A percentile compares a stretch with the other conserved stretches of the same genome.
These are phyloP conservation scores for Caenorhabditis sp. DNA, from an alignment of 2,888 invertebrate species.

Conservation along the genomic window DNA sequence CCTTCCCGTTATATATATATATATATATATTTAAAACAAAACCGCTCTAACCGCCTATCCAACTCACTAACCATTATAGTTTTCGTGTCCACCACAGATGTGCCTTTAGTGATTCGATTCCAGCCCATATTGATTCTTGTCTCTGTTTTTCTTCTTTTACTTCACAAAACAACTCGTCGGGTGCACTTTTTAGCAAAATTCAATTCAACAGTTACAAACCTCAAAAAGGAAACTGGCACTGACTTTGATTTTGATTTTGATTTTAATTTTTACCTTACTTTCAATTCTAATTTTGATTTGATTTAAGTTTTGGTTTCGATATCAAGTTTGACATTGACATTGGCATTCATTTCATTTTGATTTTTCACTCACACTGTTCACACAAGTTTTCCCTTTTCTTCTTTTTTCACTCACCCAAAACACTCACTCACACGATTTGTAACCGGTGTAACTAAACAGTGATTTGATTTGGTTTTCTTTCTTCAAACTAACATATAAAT, in stretches of 20 bases:
- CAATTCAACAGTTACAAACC: not conserved
- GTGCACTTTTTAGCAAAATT: conserved; percentile 7
- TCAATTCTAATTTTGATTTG: conserved; percentile 2
- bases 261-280: not conserved
- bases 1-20: no score
- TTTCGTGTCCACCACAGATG: conserved; percentile 63
- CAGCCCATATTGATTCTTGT: conserved; percentile 41
- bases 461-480: conserved; percentile 17
- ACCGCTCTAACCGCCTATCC: conserved; percentile 48
- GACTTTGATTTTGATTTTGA: not conserved
- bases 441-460: conserved; percentile 6
- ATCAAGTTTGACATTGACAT: not conserved
- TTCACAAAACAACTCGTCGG: no score
- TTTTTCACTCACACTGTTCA: conserved; percentile 30
- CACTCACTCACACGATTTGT: conserved; percentile 29
- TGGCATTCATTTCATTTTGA: not conserved
- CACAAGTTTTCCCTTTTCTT: conserved; percentile 22
- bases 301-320: not conserved
- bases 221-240: not conserved
- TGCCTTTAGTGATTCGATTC: conserved; percentile 67
- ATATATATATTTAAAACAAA: no score
- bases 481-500: not conserved
- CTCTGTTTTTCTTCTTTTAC: no score
- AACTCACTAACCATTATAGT: conserved; percentile 60
- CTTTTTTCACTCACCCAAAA: conserved; percentile 36